A percentile compares a stretch with the other conserved stretches of the same genome.
phyloP scores from a whole-genome alignment of 2,888 invertebrate species.

The Cerceris rybyensis region DNA sequence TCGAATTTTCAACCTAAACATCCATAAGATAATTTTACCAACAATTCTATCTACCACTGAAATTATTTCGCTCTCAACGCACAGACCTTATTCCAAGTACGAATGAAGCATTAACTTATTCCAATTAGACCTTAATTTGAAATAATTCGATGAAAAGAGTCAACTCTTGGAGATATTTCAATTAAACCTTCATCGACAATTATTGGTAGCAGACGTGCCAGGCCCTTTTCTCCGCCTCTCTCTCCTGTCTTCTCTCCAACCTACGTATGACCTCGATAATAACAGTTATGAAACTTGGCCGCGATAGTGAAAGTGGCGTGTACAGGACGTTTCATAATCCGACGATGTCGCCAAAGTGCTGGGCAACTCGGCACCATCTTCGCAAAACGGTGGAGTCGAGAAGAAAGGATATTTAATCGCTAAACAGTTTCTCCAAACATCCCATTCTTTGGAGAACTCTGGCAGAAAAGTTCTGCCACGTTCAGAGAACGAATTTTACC shows the following conservation, averaged over 20 bases:
- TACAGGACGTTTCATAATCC: constrained; percentile 77
- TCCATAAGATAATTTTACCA: no score
- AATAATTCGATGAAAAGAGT: background rate
- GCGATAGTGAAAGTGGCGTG: constrained; percentile 81
- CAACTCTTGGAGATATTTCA: background rate
- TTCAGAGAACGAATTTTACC: background rate
- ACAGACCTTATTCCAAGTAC: no score
- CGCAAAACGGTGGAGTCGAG: background rate
- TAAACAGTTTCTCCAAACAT: constrained; percentile 39
- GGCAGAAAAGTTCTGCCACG: background rate
- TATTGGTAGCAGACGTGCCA: constrained; percentile 52
- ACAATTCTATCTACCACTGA: no score
- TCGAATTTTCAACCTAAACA: no score
- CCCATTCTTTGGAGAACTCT: background rate
- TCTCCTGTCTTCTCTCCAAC: constrained; percentile 61
- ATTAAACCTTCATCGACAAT: constrained; percentile 26
- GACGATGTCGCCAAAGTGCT: constrained; percentile 49
- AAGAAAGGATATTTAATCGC: constrained; percentile 42
- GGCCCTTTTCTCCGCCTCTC: constrained; percentile 63
- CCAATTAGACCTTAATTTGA: background rate
- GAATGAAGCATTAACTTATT: no score
- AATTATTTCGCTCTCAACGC: no score
- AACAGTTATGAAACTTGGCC: constrained; percentile 81
- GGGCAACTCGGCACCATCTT: constrained; percentile 10
- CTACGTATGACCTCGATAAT: constrained; percentile 81